Conservation (phyloP, 1,140 invertebrate genomes). For the Drosophila kanapiae region DNA sequence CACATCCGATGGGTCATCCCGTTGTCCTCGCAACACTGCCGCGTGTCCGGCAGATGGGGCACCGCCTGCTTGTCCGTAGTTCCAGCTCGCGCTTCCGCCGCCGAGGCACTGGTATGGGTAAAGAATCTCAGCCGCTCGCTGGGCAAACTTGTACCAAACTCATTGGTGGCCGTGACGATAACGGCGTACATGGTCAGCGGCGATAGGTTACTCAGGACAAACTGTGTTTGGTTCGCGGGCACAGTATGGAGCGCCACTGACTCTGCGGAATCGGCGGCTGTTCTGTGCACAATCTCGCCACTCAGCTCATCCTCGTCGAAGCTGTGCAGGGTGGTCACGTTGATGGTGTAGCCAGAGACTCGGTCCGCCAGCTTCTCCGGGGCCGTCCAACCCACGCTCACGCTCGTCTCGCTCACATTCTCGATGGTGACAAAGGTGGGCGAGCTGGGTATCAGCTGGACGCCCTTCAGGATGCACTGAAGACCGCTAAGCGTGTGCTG, state of each 20-base stretch:
- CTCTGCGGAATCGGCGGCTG: constrained; percentile 15
- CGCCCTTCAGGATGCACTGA: constrained; percentile 92
- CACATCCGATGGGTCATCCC: constrained; percentile 91
- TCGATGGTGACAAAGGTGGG: constrained; percentile 90
- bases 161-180: constrained; percentile 90
- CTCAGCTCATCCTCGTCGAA: constrained; percentile 87
- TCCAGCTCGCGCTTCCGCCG: constrained; percentile 57
- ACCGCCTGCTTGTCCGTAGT: constrained; percentile 62
- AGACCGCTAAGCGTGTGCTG: constrained; percentile 93
- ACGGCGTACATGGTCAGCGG: constrained; percentile 94
- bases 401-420: constrained; percentile 88
- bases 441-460: constrained; percentile 91
- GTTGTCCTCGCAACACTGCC: constrained; percentile 89
- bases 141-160: constrained; percentile 90
- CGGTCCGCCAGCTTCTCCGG: constrained; percentile 88
- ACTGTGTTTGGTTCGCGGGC: constrained; percentile 86
- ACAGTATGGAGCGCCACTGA: constrained; percentile 85
- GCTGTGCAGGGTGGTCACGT: constrained; percentile 89
- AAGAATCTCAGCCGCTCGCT: constrained; percentile 88
- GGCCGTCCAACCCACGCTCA: constrained; percentile 89
- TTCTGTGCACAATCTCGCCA: constrained; percentile 50
- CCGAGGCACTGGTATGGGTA: constrained; percentile 72
- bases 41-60: constrained; percentile 89
- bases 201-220: constrained; percentile 87
- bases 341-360: constrained; percentile 89